Evolutionary conservation across 2,797 vertebrate genomes (phyloP).

Genomic region (Myotis daubentonii): DNA sequence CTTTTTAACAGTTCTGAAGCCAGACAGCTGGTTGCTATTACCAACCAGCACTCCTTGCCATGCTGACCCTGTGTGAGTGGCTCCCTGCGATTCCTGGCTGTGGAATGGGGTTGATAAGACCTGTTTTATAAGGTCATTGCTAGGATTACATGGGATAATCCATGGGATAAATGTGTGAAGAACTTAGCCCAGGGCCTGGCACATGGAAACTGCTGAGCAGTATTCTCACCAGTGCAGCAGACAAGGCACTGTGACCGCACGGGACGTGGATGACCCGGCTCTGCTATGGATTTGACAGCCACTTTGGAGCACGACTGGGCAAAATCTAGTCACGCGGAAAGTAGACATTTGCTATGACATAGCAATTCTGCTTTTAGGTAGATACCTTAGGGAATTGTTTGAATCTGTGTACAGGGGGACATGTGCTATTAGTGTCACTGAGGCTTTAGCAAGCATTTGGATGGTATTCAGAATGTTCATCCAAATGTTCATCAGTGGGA

Average conservation of each 20-base stretch:
- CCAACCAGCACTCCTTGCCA: background rate
- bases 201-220: background rate
- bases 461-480: background rate
- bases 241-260: background rate
- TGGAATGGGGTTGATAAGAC: constrained; percentile 20
- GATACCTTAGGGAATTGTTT: background rate
- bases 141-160: constrained; percentile 14
- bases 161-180: background rate
- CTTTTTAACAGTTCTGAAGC: constrained; percentile 33
- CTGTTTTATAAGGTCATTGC: constrained; percentile 38
- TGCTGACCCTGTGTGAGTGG: background rate
- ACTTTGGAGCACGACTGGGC: background rate
- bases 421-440: background rate
- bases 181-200: constrained; percentile 4
- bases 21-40: constrained; percentile 37
- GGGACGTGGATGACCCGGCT: background rate
- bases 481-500: background rate
- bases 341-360: background rate
- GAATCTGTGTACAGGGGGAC: background rate
- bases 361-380: background rate
- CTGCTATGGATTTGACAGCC: background rate
- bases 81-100: background rate
- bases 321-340: background rate
- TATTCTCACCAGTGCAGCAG: background rate
- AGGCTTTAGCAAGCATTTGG: background rate